These are phyloP conservation scores for Neosilurus hyrtlii DNA, from an alignment of 2,797 vertebrate species.

Conservation along the genomic window DNA sequence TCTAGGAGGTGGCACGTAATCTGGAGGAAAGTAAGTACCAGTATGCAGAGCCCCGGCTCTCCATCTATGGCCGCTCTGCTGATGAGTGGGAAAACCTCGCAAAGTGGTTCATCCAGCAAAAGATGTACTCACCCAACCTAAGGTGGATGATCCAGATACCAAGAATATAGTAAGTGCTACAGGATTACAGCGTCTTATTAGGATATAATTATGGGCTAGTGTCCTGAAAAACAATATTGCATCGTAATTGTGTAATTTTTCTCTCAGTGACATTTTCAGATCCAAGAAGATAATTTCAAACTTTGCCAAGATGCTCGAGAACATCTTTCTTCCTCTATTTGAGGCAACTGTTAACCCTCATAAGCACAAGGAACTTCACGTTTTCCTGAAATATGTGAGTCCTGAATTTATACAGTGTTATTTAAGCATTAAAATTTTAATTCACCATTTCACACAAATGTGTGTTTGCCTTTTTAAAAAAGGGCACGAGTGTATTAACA, in stretches of 20 bases:
- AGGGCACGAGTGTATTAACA: not conserved
- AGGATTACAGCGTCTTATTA: not conserved
- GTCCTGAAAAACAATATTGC: not conserved
- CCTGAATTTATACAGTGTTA: not conserved
- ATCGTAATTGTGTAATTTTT: constrained; percentile 41
- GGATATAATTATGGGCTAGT: not conserved
- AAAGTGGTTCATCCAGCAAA: constrained; percentile 92
- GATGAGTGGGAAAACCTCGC: constrained; percentile 86
- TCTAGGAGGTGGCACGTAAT: constrained; percentile 86
- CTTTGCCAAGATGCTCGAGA: constrained; percentile 93
- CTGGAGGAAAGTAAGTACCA: constrained; percentile 96
- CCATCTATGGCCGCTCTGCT: constrained; percentile 88
- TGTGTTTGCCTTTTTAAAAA: not conserved
- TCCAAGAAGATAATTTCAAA: constrained; percentile 83
- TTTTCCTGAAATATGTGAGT: constrained; percentile 95
- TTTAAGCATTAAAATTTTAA: not conserved
- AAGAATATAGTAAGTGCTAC: constrained; percentile 90
- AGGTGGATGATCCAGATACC: constrained; percentile 97
- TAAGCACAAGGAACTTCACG: constrained; percentile 81
- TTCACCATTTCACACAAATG: not conserved
- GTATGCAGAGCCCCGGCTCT: constrained; percentile 90
- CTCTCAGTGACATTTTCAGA: constrained; percentile 91
- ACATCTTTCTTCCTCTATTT: constrained; percentile 91
- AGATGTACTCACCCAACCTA: constrained; percentile 91
- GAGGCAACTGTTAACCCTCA: constrained; percentile 91